Evolutionary conservation across 2,888 invertebrate species (phyloP), one percentile per base, ranked within the genome.

Genomic region (Anoncus sp.): DNA sequence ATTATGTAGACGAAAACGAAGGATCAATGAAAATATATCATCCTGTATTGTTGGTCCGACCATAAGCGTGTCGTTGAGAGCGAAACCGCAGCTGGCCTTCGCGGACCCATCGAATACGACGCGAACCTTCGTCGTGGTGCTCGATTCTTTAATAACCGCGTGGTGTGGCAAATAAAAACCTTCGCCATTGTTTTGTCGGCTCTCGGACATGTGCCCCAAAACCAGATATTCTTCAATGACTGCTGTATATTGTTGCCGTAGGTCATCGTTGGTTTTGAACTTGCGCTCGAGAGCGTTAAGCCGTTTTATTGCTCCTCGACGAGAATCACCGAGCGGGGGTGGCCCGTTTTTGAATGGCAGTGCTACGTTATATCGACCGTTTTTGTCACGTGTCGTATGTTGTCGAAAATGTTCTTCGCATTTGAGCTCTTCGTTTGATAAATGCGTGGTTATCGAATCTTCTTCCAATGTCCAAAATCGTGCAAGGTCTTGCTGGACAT

Each of bases 51-150:
- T 82, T 0, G 85, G 82, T 14, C 85, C 84, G 2, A 75, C 66
- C 47, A 81, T 55, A 5, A 86, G 59, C 4, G 43, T 20, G 70
- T 82, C 62, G 82, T 85, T 57, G 47, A 73, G 31, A 1, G 82
- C 75, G 14, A 75, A 27, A 12, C 76, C 76, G 5, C 55, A 60
- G 4, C 71, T 60, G 1, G 81, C 51, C n/a, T 75, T 55, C 0
- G 81, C 81, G 3, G 83, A 85, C 0, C 82, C 85, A 62, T 85
- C 82, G 38, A 83, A 85, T 2, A 84, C 83, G 0, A 84, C 80
- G 1, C 85, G 70, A 7, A 82, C 18, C 51, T 82, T 86, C 2
- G 81, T 84, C 0, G 85, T 75, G 12, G 45, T 12, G 18, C 80
- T 77, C 0, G 31, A 22, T 16, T 66, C 51, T 24, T 77, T 81